Base-by-base conservation (phyloP, 2,888 invertebrate genomes). In the Orthosia cruda region DNA sequence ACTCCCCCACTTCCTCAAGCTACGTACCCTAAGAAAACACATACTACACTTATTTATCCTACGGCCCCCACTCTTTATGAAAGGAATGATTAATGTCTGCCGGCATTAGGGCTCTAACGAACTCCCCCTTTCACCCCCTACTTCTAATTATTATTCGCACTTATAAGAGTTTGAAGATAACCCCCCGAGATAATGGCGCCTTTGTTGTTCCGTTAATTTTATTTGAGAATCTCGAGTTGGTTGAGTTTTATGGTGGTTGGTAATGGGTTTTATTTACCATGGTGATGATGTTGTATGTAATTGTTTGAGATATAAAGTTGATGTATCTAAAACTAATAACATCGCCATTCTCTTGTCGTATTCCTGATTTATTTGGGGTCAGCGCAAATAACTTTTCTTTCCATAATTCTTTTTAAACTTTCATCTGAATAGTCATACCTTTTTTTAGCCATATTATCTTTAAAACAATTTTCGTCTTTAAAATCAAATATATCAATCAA, bases 81-180 rank as follows among this genome's bases (percentile, higher is more conserved):
- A 96, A 96, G 96, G 96, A 95, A 96, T 96, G 96, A 96, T 96
- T 96, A 96, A 96, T 96, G 96, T 96, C 94, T 95, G 94, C 94
- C 93, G 93, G 95, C 96, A 96, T 96, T 96, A 96, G 94, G 96
- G 95, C 93, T 89, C 94, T 95, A 96, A 96, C 95, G 95, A 95
- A 95, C 92, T 90, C 92, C 90, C 90, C 87, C 9, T 40, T 78
- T 82, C 76, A 88, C 88, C 89, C 90, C 89, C 87, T n/a, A 81
- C 89, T 88, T 91, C 91, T 95, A 94, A 95, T 96, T 95, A 96
- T 96, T 95, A 95, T 93, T 93, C 94, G 92, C 95, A 96, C 96
- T 96, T 95, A 96, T 96, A 96, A 96, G 96, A 96, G 94, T 96
- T 96, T 93, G 91, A 80, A 92, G 93, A 93, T 92, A 90, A 88